Conservation (phyloP, 2,888 invertebrate species). For the Meliscaeva auricollis region DNA sequence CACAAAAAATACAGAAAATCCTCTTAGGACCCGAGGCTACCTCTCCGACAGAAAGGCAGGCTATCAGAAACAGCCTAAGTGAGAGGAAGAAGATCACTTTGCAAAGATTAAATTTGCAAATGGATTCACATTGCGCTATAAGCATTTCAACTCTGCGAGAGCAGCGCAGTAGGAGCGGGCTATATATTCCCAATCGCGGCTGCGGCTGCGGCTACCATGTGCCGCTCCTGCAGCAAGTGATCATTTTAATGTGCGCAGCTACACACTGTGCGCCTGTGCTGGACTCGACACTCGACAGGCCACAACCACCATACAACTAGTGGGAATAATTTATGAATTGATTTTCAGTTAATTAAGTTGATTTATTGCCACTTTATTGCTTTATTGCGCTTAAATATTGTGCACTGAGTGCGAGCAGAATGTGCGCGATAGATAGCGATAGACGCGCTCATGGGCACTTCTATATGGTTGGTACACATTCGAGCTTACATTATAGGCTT, state of each 20-base stretch:
- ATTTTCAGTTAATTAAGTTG: conserved; percentile 82
- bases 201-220: conserved; percentile 29
- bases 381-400: conserved; percentile 79
- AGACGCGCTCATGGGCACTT: conserved; percentile 36
- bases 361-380: conserved; percentile 82
- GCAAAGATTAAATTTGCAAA: conserved; percentile 74
- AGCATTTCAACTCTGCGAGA: conserved; percentile 41
- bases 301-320: conserved; percentile 9
- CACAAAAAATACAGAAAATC: conserved; percentile 1
- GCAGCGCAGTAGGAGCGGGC: conserved; percentile 51
- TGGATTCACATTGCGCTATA: conserved; percentile 66
- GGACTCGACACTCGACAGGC: conserved; percentile 28
- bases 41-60: conserved; percentile 28
- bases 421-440: conserved; percentile 51
- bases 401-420: conserved; percentile 77
- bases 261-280: conserved; percentile 59
- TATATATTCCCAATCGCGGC: conserved; percentile 14
- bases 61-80: conserved; percentile 44
- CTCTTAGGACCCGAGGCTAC: conserved; percentile 40
- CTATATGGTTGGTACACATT: conserved; percentile 23
- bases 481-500: not conserved
- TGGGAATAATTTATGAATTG: conserved; percentile 81
- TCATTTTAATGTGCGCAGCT: conserved; percentile 74
- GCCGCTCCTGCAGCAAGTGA: conserved; percentile 56
- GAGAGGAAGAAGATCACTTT: conserved; percentile 73